These are phyloP conservation scores for Escarpia spicata DNA, from an alignment of 2,888 invertebrate genomes.

Conservation along the genomic window DNA sequence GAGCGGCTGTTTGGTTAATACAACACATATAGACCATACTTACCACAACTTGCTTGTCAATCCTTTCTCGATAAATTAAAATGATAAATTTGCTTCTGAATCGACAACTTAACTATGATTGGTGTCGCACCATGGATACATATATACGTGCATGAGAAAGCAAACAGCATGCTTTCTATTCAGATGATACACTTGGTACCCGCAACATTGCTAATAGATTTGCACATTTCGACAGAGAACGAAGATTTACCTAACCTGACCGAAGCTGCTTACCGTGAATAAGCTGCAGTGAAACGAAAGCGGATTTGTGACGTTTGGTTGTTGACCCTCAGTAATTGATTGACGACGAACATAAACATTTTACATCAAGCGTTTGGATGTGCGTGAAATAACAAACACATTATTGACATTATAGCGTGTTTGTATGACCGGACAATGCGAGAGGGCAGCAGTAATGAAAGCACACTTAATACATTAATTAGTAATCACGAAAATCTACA, in stretches of 20 bases:
- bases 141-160: too few relatives aligned
- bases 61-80: not conserved
- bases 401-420: not conserved
- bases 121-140: not conserved
- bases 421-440: not conserved
- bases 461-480: not conserved
- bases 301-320: not conserved
- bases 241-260: not conserved
- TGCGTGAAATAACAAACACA: not conserved
- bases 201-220: not conserved
- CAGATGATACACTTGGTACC: not conserved
- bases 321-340: not conserved
- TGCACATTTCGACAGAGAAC: not conserved
- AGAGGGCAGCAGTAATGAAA: not conserved
- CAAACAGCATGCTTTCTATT: not conserved
- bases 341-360: not conserved
- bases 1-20: too few relatives aligned
- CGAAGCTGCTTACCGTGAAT: not conserved
- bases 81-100: not conserved
- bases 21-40: not conserved
- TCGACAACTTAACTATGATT: not conserved
- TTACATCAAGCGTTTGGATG: not conserved
- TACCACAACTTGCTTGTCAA: not conserved
- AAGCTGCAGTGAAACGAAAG: not conserved
- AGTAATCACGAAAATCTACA: not conserved